phyloP scores from a whole-genome alignment of 2,797 vertebrate genomes.

The Sebastes hubbsi region DNA sequence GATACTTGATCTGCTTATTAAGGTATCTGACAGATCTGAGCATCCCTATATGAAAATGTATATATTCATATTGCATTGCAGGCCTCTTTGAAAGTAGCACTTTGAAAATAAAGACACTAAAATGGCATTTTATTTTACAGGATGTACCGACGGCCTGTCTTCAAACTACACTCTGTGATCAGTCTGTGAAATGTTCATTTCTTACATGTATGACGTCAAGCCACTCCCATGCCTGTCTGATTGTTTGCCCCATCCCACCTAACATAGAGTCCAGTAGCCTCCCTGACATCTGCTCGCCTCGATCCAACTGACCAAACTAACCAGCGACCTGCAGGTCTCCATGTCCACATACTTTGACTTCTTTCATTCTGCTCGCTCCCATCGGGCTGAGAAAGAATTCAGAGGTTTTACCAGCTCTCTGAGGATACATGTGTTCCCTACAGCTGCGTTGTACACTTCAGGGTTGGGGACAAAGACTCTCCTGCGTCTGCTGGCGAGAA shows the following conservation, averaged over 20 bases:
- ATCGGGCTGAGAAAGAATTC: constrained; percentile 76
- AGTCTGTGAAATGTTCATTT: constrained; percentile 33
- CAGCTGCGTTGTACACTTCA: constrained; percentile 59
- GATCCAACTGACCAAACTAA: constrained; percentile 45
- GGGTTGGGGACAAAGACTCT: constrained; percentile 49
- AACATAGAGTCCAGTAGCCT: constrained; percentile 38
- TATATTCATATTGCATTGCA: constrained; percentile 1
- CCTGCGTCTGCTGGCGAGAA: constrained; percentile 32
- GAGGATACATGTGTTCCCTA: constrained; percentile 62
- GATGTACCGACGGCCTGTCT: constrained; percentile 30
- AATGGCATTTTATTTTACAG: constrained; percentile 53
- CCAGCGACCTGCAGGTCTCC: constrained; percentile 52
- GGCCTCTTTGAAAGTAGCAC: constrained; percentile 38
- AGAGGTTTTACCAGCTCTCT: constrained; percentile 77
- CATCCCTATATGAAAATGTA: neutral
- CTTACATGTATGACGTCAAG: constrained; percentile 13
- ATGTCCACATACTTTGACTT: constrained; percentile 66
- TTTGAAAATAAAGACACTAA: constrained; percentile 15
- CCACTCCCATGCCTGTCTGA: constrained; percentile 40
- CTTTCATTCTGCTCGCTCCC: constrained; percentile 71
- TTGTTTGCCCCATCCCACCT: constrained; percentile 59
- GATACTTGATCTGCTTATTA: neutral
- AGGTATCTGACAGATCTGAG: neutral
- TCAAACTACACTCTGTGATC: constrained; percentile 17
- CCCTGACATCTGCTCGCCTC: constrained; percentile 55